Evolutionary conservation across 2,113 vertebrate genomes (phyloP).

Genomic region (Zosterops lateralis): DNA sequence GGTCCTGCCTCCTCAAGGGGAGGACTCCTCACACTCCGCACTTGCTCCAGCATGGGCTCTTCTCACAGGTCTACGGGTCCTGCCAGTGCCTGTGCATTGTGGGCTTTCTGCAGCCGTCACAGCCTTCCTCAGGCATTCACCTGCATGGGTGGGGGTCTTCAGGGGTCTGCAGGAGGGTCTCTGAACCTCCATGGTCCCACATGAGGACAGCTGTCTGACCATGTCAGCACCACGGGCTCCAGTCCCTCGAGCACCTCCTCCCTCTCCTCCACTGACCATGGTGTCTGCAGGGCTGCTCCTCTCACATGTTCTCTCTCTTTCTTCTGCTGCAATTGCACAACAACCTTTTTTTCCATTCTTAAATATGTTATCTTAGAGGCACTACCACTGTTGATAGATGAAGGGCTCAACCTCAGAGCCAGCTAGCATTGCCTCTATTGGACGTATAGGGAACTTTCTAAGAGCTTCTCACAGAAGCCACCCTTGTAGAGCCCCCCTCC

Average conservation of each 20-base stretch:
- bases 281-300: not conserved
- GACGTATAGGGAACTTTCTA: not conserved
- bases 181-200: no score
- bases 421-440: not conserved
- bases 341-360: not conserved
- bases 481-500: not conserved
- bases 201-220: not conserved
- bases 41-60: not conserved
- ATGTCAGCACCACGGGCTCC: fast-evolving
- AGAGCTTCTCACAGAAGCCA: not conserved
- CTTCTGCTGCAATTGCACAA: not conserved
- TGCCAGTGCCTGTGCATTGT: not conserved
- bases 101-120: not conserved
- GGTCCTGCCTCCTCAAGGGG: not conserved
- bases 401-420: not conserved
- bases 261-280: not conserved
- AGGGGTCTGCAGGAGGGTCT: not conserved
- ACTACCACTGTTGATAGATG: not conserved
- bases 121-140: not conserved
- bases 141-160: not conserved
- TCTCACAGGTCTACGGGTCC: not conserved
- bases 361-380: not conserved
- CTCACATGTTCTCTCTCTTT: not conserved
- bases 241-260: not conserved
- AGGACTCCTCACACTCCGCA: not conserved